Evolutionary conservation across 37 sponge, comb jelly and placozoan genomes (phyloP).

Genomic region (Agelas oroides): DNA sequence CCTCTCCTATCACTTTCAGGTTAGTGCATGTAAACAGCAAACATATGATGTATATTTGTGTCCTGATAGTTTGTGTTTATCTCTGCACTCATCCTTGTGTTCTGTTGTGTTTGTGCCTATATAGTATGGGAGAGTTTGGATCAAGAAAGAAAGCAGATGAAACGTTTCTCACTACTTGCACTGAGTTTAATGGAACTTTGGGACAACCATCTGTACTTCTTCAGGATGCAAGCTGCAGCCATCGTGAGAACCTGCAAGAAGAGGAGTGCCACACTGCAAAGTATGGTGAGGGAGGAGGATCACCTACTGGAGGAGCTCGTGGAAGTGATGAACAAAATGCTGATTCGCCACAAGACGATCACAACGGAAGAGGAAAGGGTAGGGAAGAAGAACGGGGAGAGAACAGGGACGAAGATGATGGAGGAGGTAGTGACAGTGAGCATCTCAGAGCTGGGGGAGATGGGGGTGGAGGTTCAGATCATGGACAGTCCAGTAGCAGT

Average conservation of each 20-base stretch:
- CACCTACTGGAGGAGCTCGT: background rate
- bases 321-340: background rate
- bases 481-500: background rate
- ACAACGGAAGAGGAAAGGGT: background rate
- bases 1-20: slow-evolving; percentile 37
- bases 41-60: too few species aligned
- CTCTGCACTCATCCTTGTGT: too few species aligned
- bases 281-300: background rate
- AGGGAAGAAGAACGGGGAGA: background rate
- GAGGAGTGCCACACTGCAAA: background rate
- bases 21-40: background rate
- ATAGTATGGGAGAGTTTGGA: slow-evolving; percentile 26
- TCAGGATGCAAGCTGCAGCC: background rate
- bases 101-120: background rate
- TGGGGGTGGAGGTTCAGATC: background rate
- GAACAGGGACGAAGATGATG: background rate
- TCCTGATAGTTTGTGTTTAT: too few species aligned
- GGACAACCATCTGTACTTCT: too few species aligned
- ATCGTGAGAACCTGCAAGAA: background rate
- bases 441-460: background rate
- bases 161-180: background rate
- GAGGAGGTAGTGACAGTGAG: background rate
- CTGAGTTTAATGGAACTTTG: background rate
- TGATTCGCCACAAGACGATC: background rate
- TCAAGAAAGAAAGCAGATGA: slow-evolving; percentile 4